Conservation (phyloP, 1,140 invertebrate genomes). For the Orius laevigatus region DNA sequence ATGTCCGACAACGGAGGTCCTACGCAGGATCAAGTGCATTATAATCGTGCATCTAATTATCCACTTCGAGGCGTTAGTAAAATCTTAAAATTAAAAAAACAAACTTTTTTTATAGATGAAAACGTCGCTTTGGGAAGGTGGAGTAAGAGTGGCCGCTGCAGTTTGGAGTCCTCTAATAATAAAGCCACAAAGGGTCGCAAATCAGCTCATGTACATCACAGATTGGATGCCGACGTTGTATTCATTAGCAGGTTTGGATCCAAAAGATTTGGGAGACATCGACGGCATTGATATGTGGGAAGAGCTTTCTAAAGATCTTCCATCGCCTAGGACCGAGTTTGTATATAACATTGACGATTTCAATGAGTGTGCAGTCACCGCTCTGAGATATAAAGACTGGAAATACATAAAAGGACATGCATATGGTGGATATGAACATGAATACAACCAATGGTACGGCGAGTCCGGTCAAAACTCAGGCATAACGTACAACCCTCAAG, state of each 20-base stretch:
- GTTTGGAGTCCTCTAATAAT: conserved; percentile 58
- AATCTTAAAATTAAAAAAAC: too few species aligned
- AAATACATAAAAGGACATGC: conserved; percentile 49
- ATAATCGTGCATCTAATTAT: conserved; percentile 73
- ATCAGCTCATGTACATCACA: conserved; percentile 60
- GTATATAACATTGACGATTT: conserved; percentile 59
- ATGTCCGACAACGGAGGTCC: conserved; percentile 68
- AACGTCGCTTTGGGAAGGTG: conserved; percentile 73
- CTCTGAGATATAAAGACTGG: conserved; percentile 46
- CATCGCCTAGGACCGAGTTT: conserved; percentile 41
- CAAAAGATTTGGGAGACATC: conserved; percentile 27
- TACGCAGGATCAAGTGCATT: conserved; percentile 43
- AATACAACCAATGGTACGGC: conserved; percentile 36
- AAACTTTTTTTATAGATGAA: conserved; percentile 39
- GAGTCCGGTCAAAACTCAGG: conserved; percentile 28
- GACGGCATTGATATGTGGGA: conserved; percentile 61
- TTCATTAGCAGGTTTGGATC: conserved; percentile 31
- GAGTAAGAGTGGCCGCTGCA: conserved; percentile 53
- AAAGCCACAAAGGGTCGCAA: conserved; percentile 41
- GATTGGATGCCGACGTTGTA: conserved; percentile 79
- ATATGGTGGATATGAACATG: too few species aligned
- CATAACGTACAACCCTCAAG: conserved; percentile 27
- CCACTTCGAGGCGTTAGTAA: conserved; percentile 58
- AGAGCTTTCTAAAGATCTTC: conserved; percentile 31
- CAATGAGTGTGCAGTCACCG: conserved; percentile 34